Base-by-base conservation (phyloP, 2,888 invertebrate species). In the Athalia cordata region DNA sequence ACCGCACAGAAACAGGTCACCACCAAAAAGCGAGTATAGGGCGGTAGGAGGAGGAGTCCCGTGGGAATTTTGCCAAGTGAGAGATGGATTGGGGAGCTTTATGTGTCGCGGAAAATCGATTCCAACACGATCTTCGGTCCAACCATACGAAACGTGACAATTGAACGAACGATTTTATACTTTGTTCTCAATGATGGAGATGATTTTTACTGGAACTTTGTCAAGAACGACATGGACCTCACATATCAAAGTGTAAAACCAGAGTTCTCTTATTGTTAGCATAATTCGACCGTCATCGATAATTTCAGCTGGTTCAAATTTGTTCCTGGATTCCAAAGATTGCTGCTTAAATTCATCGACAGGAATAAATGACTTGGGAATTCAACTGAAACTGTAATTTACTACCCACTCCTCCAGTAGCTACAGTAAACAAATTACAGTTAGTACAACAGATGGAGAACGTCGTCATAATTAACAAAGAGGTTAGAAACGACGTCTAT, bases 21-120 rank as follows among this genome's bases (percentile, higher is more conserved):
- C n/a, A 52, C 55, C 55, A n/a, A 11, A 55, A 15, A 62, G 62
- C 62, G 62, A 29, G 4, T 29, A 13, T 29, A 29, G 50, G 72
- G 59, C 57, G 59, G 47, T 57, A 59, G 57, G 64, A 61, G 57
- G 64, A 61, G 62, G 29, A 61, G 43, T 62, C 62, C 15, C n/a
- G 75, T 75, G 75, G 75, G 75, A 75, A 75, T 75, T 75, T 75
- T 75, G 75, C 75, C 75, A 75, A 75, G 75, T 15, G 5, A 29
- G 49, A 11, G 50, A 59, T 49, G 50, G 64, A 75, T 29, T 29
- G 52, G 59, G 72, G 29, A 62, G 57, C 59, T 59, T 55, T 72
- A 72, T 72, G 72, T 72, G 72, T 72, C 72, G 59, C 47, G n/a
- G 72, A 29, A 29, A 72, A 72, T 72, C 72, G 72, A 72, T 72